These are phyloP conservation scores for Catagonus wagneri DNA, from an alignment of 2,113 vertebrate species.

Conservation along the genomic window DNA sequence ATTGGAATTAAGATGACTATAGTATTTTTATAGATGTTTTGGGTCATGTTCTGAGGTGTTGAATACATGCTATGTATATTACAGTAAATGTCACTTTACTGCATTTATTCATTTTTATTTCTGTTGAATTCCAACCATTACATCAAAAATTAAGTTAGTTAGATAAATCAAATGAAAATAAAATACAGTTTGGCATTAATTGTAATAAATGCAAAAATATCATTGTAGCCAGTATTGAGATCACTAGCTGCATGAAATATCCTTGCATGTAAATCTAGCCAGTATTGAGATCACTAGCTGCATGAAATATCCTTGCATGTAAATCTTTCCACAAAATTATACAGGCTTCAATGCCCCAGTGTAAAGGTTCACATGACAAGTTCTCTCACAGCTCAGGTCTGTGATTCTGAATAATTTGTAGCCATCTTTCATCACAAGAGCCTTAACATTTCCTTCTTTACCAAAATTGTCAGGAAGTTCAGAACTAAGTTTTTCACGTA, in stretches of 20 bases:
- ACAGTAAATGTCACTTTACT: not conserved
- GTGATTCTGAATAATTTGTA: not conserved
- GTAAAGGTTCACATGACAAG: not conserved
- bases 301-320: not conserved
- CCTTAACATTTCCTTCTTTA: not conserved
- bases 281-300: not conserved
- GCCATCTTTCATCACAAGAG: not conserved
- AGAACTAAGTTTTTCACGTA: not conserved
- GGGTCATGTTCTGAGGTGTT: not conserved
- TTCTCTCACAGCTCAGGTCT: not conserved
- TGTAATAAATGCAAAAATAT: not conserved
- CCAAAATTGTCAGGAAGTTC: not conserved
- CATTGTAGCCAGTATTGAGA: not conserved
- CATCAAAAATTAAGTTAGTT: not conserved
- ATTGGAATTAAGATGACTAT: not conserved
- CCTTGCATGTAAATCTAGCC: not conserved
- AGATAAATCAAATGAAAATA: not conserved
- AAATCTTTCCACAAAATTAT: not conserved
- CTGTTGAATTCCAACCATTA: not conserved
- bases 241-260: not conserved
- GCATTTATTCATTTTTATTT: not conserved
- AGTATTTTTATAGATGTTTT: not conserved
- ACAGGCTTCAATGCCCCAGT: accelerated
- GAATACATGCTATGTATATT: not conserved
- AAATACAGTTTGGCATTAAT: not conserved